Base-by-base conservation (phyloP, 2,797 vertebrate genomes). In the Sebastes taczanowskii region DNA sequence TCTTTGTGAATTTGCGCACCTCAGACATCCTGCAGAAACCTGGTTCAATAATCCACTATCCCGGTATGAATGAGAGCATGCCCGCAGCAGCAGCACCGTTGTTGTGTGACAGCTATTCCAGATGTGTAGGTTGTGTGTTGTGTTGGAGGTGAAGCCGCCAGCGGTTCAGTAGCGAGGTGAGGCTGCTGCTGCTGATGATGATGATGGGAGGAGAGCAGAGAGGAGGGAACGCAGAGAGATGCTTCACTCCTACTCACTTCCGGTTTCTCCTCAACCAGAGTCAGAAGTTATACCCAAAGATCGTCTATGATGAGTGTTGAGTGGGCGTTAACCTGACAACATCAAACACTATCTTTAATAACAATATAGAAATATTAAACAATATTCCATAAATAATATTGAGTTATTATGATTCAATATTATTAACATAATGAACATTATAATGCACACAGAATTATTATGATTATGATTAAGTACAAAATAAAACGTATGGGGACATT, bases 1-100 rank as follows among this genome's bases (percentile, higher is more conserved):
- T 91, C 92, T 99, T 99, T 13, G 97, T 99, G 94, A 99, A 99
- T 96, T 97, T 99, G 80, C 98, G 96, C 74, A 98, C 97, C 90
- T 99, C 98, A 4, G 97, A 95, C 98, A 98, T 98, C 0, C 72
- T 30, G 76, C 35, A 35, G 34, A 35, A 35, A 35, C 34, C 34
- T 6, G 55, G 5, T 67, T 75, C 64, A 71, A 89, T 35, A 35
- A 74, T 82, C 83, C 80, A 10, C 86, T 61, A 35, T 82, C 62
- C 86, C 52, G 72, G 74, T 66, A 69, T 70, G 81, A 63, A 16
- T 63, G 6, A 4, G 82, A 59, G 77, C 90, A 94, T 91, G 80
- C 90, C 88, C 58, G 86, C 72, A 49, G 81, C 77, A 7, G 71
- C 75, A 13, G 58, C 30, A 14, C 35, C 35, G 35, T 38, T 38